Evolutionary conservation across 2,797 vertebrate genomes (phyloP).

Genomic region (Argentina silus): DNA sequence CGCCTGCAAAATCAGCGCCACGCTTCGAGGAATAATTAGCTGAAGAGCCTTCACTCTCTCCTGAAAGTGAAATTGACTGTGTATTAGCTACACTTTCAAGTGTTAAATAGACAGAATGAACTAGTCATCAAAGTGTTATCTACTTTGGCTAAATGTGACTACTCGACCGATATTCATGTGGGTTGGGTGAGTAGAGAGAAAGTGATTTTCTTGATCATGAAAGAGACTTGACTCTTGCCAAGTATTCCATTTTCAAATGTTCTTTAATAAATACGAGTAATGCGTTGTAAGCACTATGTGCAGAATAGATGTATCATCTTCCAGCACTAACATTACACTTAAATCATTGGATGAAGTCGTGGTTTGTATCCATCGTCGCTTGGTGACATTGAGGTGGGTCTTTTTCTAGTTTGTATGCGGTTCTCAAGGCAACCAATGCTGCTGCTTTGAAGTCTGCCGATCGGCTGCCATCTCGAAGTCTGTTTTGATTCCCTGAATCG

Average conservation of each 20-base stretch:
- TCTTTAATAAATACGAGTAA: too few relatives aligned
- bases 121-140: too few relatives aligned
- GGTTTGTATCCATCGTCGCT: slow-evolving; percentile 61
- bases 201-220: too few relatives aligned
- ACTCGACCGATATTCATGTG: too few relatives aligned
- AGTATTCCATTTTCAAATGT: too few relatives aligned
- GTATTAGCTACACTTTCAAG: background rate
- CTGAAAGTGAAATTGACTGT: background rate
- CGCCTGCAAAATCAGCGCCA: slow-evolving; percentile 51
- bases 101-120: background rate
- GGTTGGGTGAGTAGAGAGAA: too few relatives aligned
- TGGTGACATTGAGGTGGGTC: slow-evolving; percentile 60
- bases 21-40: slow-evolving; percentile 42
- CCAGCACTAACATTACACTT: too few relatives aligned
- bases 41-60: background rate
- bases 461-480: background rate
- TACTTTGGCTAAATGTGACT: too few relatives aligned
- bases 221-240: too few relatives aligned
- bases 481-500: background rate
- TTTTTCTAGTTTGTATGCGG: slow-evolving; percentile 56
- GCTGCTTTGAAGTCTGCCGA: slow-evolving; percentile 16
- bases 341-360: background rate
- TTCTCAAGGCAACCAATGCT: slow-evolving; percentile 70
- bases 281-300: too few relatives aligned
- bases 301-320: too few relatives aligned